Evolutionary conservation across 1,140 invertebrate species (phyloP).

Genomic region (Melipona quadrifasciata): DNA sequence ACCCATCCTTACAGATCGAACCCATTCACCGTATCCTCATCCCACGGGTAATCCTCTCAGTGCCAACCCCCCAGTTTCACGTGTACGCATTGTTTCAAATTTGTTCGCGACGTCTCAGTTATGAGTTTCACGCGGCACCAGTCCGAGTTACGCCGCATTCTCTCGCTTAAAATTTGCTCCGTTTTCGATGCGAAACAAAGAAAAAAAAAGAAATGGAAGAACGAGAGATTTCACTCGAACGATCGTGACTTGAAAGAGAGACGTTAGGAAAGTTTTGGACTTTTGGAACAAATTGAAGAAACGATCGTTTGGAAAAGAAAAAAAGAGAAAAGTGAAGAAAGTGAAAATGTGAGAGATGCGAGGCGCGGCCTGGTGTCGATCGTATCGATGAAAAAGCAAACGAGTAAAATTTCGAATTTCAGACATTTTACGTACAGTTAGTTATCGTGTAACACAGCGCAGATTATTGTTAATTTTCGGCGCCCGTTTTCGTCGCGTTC

Average conservation of each 20-base stretch:
- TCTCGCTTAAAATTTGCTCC: neutral
- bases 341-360: neutral
- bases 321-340: neutral
- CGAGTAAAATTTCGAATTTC: conserved; percentile 76
- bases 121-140: conserved; percentile 33
- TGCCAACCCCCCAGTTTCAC: conserved; percentile 75
- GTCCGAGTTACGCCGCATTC: neutral
- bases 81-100: conserved; percentile 80
- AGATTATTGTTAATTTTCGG: conserved; percentile 78
- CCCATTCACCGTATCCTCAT: conserved; percentile 55
- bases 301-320: neutral
- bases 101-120: conserved; percentile 73
- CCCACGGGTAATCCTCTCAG: conserved; percentile 62
- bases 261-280: neutral
- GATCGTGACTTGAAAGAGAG: no score
- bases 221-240: no score
- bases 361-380: conserved; percentile 14
- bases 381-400: conserved; percentile 53
- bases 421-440: conserved; percentile 79
- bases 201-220: no score
- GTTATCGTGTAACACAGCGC: conserved; percentile 79
- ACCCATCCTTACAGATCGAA: conserved; percentile 67
- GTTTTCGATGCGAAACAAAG: no score
- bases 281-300: neutral
- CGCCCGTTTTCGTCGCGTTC: conserved; percentile 59